A percentile compares a stretch with the other conserved stretches of the same genome.
Conservation (phyloP, 2,797 vertebrate species). For the Gallinago nigripennis region DNA sequence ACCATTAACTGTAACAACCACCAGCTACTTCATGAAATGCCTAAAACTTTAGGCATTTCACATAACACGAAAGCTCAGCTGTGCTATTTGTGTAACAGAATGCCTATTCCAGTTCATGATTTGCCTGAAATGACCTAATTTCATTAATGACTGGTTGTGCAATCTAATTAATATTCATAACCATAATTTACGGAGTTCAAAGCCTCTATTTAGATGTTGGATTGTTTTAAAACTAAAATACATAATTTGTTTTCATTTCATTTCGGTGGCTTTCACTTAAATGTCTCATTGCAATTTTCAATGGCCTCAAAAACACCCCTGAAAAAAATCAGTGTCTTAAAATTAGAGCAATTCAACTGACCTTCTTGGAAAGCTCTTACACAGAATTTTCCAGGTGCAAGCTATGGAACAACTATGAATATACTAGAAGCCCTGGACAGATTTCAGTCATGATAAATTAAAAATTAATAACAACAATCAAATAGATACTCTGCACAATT, state of each 20-base stretch:
- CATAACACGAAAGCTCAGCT: background rate
- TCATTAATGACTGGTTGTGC: background rate
- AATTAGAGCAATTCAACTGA: background rate
- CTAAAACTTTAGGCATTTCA: background rate
- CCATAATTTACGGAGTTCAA: background rate
- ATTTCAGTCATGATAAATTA: background rate
- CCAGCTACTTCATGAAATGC: background rate
- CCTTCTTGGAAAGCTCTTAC: background rate
- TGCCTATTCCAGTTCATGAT: background rate
- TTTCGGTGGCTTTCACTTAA: background rate
- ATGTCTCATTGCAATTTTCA: background rate
- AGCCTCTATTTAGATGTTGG: background rate
- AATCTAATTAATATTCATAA: background rate
- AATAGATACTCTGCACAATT: background rate
- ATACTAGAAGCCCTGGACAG: background rate
- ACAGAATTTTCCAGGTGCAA: slow-evolving; percentile 28
- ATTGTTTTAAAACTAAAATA: background rate
- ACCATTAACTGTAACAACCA: background rate
- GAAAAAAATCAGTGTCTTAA: background rate
- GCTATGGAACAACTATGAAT: background rate
- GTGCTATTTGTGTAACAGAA: background rate
- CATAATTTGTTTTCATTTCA: background rate
- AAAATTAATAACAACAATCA: background rate
- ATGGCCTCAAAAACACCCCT: background rate
- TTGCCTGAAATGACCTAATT: background rate